phyloP scores from a whole-genome alignment of 1,140 invertebrate species.

The Pogonomyrmex californicus region DNA sequence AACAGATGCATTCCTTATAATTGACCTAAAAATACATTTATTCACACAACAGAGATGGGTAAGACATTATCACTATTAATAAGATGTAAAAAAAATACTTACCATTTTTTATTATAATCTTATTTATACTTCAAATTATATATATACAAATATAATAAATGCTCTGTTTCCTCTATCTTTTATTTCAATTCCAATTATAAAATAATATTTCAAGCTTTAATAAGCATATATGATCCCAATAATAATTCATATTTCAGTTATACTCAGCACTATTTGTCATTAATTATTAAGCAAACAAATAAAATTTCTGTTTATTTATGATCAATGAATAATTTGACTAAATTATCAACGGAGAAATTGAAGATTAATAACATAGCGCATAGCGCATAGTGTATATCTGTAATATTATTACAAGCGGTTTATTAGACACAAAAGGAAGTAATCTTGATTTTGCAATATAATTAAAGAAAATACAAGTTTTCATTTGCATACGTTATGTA shows the following conservation, averaged over 20 bases:
- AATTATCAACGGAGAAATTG: constrained; percentile 30
- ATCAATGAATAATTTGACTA: constrained; percentile 27
- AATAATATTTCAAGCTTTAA: constrained; percentile 1
- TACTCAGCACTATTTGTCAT: constrained; percentile 23
- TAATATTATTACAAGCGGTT: not conserved
- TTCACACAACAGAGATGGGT: constrained; percentile 21
- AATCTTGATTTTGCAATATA: constrained; percentile 20
- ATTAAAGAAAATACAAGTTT: constrained; percentile 27
- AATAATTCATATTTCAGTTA: constrained; percentile 14
- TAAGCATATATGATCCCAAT: constrained; percentile 10
- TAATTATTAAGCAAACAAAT: constrained; percentile 9
- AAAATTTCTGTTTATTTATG: constrained; percentile 12
- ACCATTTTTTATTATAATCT: constrained; percentile 37
- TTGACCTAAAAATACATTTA: not conserved
- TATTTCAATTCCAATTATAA: constrained; percentile 30
- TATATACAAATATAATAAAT: not conserved
- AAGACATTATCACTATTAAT: not conserved
- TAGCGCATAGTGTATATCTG: too few relatives aligned
- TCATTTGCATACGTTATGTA: constrained; percentile 27
- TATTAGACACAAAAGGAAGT: constrained; percentile 9
- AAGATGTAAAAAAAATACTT: constrained; percentile 25
- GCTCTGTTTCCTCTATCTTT: not conserved
- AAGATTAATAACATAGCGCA: constrained; percentile 35
- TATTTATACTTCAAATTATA: constrained; percentile 39
- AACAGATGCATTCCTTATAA: not conserved